A percentile compares a stretch with the other conserved stretches of the same genome.
These are phyloP conservation scores for Piprites chloris DNA, from an alignment of 2,113 vertebrate species.

Conservation along the genomic window DNA sequence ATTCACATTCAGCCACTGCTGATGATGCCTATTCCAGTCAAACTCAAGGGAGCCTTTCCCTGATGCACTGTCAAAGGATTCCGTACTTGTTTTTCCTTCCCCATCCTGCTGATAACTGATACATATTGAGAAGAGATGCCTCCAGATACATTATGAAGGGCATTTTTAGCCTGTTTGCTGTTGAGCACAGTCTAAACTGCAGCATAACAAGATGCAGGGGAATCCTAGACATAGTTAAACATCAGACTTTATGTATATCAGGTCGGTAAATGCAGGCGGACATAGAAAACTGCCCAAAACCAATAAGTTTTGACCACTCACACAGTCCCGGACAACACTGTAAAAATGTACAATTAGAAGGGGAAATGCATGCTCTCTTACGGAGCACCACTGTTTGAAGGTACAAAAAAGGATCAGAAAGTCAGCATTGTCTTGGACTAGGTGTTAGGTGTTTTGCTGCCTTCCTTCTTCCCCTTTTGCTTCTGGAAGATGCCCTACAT, in stretches of 20 bases:
- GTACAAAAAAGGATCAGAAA: neutral
- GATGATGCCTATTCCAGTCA: neutral
- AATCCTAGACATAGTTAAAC: neutral
- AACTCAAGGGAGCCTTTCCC: neutral
- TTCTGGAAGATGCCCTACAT: neutral
- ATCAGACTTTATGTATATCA: neutral
- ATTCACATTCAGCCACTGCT: neutral
- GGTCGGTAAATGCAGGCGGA: neutral
- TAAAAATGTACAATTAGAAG: neutral
- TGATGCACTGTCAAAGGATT: neutral
- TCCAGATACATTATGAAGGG: neutral
- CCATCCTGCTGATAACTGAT: neutral
- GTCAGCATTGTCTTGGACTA: neutral
- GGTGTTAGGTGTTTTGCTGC: neutral
- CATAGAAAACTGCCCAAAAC: neutral
- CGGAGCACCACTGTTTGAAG: neutral
- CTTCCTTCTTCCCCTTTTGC: neutral
- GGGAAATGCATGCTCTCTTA: neutral
- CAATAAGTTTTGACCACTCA: neutral
- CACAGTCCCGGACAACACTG: neutral
- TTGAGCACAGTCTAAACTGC: neutral
- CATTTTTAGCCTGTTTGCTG: neutral
- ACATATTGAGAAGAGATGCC: neutral
- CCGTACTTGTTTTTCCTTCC: neutral
- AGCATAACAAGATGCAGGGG: neutral